Base-by-base conservation (phyloP, 2,113 vertebrate genomes). In the Steatornis caripensis region DNA sequence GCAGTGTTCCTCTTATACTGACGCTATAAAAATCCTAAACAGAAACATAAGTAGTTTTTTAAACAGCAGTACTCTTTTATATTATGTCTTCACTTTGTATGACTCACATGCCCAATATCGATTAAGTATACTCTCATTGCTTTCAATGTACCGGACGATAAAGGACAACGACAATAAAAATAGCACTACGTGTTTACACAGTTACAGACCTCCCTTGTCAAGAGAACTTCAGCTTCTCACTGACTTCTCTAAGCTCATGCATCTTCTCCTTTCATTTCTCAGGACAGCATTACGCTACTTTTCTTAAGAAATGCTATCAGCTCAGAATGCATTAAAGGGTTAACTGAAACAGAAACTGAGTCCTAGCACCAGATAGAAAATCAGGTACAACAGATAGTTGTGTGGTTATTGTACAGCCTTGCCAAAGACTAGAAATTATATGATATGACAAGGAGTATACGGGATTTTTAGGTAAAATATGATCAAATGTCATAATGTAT, bases 271-370 rank as follows among this genome's bases (percentile, higher is more conserved):
- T 66, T 72, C 27, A 62, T 62, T 78, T 87, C 72, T 77, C 32
- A 45, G 60, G 15, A 55, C 15, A 27, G 32, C 32, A 18, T 45
- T 41, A 26, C 14, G 51, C 11, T 71, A 51, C 61, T 82, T 89
- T 82, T 41, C 70, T 83, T 55, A 34, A 53, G 30, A 87, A 43
- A 16, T 26, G 10, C 36, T 94, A 41, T 22, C 39, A 55, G 37
- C 66, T 43, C 84, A 58, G 45, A 85, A 30, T 46, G 64, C 72
- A 65, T 15, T 62, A 32, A 70, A 71, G 75, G 79, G 82, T 96
- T 95, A 89, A 93, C 58, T 66, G 72, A 96, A 97, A 93, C 24
- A 87, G 91, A 93, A 87, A 68, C 60, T 9, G 32, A 87, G 45
- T 85, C 57, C 76, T 68, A 86, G 85, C 43, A 80, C 23, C 15